Percentiles rank a stretch among this genome's conserved stretches.
These are phyloP conservation scores for Enteromius trimaculatus DNA, from an alignment of 2,797 vertebrate genomes.

Conservation along the genomic window DNA sequence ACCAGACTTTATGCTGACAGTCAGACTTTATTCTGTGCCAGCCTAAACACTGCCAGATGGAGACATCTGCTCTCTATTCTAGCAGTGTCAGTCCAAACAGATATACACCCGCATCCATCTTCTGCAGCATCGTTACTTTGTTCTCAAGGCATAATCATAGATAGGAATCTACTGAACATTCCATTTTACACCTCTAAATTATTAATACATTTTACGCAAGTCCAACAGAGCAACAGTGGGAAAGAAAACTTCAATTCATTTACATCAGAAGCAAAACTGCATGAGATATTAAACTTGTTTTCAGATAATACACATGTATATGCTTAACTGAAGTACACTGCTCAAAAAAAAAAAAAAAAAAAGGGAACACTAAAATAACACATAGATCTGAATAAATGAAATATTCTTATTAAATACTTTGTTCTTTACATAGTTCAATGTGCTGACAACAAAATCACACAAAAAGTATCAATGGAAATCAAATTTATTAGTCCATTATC, in stretches of 20 bases:
- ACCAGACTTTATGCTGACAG: constrained; percentile 22
- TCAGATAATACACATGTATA: not conserved
- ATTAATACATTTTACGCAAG: constrained; percentile 1
- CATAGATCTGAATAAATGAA: too few relatives aligned
- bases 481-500: too few relatives aligned
- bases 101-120: constrained; percentile 19
- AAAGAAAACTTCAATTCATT: not conserved
- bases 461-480: too few relatives aligned
- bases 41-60: constrained; percentile 14
- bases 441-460: too few relatives aligned
- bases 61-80: constrained; percentile 30
- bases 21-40: constrained; percentile 13
- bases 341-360: too few relatives aligned
- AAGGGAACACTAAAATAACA: too few relatives aligned
- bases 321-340: too few relatives aligned
- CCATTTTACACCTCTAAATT: not conserved
- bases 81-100: constrained; percentile 6
- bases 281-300: not conserved
- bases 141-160: not conserved
- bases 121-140: constrained; percentile 15
- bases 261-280: not conserved
- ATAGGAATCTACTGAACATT: not conserved
- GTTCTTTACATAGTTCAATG: too few relatives aligned
- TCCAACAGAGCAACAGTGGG: too few relatives aligned
- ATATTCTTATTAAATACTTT: too few relatives aligned